Base-by-base conservation (phyloP, 1,140 invertebrate genomes). In the Patella vulgata region DNA sequence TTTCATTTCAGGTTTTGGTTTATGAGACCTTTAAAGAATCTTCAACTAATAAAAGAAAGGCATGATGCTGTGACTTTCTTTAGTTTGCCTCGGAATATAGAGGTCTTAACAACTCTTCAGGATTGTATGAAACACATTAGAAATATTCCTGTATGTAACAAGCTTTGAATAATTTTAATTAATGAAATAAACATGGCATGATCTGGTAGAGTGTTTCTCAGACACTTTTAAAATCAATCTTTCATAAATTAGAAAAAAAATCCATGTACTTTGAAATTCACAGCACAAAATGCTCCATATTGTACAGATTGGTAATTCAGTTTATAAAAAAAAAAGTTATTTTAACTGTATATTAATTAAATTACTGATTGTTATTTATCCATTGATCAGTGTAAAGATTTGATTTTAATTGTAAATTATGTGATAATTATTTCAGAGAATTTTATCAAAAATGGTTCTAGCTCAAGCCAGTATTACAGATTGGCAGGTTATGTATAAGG, bases 61-160 rank as follows among this genome's bases (percentile, higher is more conserved):
- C 83, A 87, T 40, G 84, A 89, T 66, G 88, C 89, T 25, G 86
- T 92, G 43, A 82, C 87, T 36, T 92, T 89, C 77, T 89, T 88
- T 40, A 68, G 86, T 19, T 77, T 87, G 58, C 79, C 87, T 0
- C 70, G 78, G 5, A 89, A 91, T 77, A 80, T 84, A 48, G 88
- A 88, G 59, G 79, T 89, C 36, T 83, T 88, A 0, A 83, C 86
- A 27, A 86, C 83, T 68, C 75, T 90, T 28, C 85, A 86, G 44
- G 83, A 86, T 36, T 88, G 86, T 62, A 83, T 91, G 12, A 89
- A 86, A 73, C 78, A 86, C 44, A 86, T 90, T 30, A 86, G 85
- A 63, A 87, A 87, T 71, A 78, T 88, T 28, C 80, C 85, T 79
- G 86, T 89, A 79, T 75, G 66, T 68, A 51, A 65, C 40, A 21